Percentiles rank a stretch among this genome's conserved stretches.
Evolutionary conservation across 2,113 vertebrate genomes (phyloP).

Genomic region (Mesitornis unicolor): DNA sequence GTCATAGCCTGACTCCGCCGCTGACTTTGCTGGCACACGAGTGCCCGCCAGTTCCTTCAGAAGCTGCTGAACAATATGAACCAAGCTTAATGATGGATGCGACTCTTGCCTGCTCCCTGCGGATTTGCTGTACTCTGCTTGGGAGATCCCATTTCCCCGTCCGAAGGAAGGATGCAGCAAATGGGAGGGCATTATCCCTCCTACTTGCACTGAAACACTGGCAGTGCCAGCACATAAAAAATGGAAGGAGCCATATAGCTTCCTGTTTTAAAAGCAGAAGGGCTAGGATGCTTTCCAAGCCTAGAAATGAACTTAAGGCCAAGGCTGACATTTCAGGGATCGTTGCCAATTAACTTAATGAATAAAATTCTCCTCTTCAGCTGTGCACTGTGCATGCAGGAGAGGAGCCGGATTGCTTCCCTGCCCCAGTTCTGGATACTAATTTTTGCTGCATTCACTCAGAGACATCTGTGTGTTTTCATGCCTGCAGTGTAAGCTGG

Average conservation of each 20-base stretch:
- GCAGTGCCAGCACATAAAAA: not conserved
- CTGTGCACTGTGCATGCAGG: not conserved
- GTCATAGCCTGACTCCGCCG: not conserved
- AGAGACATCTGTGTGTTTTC: slow-evolving; percentile 59
- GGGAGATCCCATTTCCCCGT: not conserved
- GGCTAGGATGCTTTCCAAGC: not conserved
- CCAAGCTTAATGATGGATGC: not conserved
- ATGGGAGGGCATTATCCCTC: not conserved
- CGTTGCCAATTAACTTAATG: slow-evolving; percentile 44
- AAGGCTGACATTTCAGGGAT: slow-evolving; percentile 28
- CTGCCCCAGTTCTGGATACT: slow-evolving; percentile 20
- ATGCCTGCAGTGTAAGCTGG: slow-evolving; percentile 22
- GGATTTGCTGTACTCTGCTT: not conserved
- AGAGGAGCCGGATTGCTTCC: not conserved
- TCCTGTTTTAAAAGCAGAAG: not conserved
- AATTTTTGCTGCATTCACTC: slow-evolving; percentile 52
- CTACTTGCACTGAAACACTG: not conserved
- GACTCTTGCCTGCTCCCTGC: not conserved
- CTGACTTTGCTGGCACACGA: not conserved
- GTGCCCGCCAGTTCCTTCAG: not conserved
- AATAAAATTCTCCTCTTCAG: slow-evolving; percentile 42
- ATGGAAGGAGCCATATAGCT: not conserved
- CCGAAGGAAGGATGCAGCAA: not conserved
- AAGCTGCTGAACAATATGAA: not conserved
- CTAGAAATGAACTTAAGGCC: slow-evolving; percentile 16